Evolutionary conservation across 2,888 invertebrate species (phyloP), one percentile per base, ranked within the genome.

Genomic region (Cephalotes varians): DNA sequence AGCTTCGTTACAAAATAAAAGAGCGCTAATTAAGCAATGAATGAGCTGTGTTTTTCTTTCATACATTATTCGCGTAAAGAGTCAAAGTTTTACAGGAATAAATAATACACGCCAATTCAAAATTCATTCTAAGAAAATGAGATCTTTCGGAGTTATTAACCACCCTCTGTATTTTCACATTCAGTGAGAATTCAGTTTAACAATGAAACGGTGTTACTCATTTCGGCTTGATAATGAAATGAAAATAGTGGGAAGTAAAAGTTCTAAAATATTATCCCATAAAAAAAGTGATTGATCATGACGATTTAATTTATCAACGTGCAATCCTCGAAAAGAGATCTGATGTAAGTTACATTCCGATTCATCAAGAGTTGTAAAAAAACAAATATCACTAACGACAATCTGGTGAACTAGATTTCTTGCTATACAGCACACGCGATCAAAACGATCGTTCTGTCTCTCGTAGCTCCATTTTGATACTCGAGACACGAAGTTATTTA

Each of bases 401-500:
- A 56, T 25, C 18, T 12, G 71, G 54, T 28, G 56, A 77, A 31
- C 56, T 31, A 34, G 44, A 31, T 34, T 72, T 56, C 72, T 56
- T 44, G n/a, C 15, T n/a, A 12, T 44, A 31, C 15, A 25, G 44
- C 7, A 60, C 21, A 44, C 31, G 31, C 80, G 58, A 37, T 47
- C 60, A 25, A 0, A 62, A 79, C 73, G 79, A 79, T 79, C 76
- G 28, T 49, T 62, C 49, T 73, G 77, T 72, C 69, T 62, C 49
- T 40, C 44, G 58, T 37, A 60, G 62, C 62, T 74, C 64, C 81
- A 34, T 56, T 60, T 56, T 31, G 47, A 65, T 76, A 56, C 74
- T 87, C 81, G 74, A 87, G 64, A 71, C 76, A 56, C 67, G 81
- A 85, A 85, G 84, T 87, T 86, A 84, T 80, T 87, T 73, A 79